Conservation (phyloP, 2,888 invertebrate species). For the Allophyes oxyacanthae region DNA sequence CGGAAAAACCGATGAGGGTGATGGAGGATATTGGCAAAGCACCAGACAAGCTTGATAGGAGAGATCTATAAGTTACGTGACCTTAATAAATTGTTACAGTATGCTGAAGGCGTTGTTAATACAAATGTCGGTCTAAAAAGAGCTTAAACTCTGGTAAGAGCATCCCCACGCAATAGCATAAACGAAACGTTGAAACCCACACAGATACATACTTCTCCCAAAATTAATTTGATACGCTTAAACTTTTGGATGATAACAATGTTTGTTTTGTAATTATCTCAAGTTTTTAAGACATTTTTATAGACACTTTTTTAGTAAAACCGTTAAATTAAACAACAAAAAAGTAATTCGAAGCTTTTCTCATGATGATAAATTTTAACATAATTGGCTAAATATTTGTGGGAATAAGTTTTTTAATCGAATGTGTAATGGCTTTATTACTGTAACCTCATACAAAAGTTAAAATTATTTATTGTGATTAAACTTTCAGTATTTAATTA, state of each 20-base stretch:
- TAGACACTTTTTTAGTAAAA: too few relatives aligned
- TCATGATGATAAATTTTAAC: constrained; percentile 25
- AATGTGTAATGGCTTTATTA: constrained; percentile 10
- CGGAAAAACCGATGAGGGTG: constrained; percentile 25
- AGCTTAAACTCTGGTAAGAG: too few relatives aligned
- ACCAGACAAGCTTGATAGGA: constrained; percentile 18
- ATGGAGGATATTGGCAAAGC: constrained; percentile 18
- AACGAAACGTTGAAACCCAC: too few relatives aligned
- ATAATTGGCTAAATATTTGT: constrained; percentile 34
- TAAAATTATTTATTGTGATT: constrained; percentile 19
- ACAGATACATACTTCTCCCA: too few relatives aligned
- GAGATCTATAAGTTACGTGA: constrained; percentile 2
- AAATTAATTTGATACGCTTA: too few relatives aligned
- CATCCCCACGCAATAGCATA: too few relatives aligned
- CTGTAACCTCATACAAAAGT: constrained; percentile 4
- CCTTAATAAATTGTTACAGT: constrained; percentile 1
- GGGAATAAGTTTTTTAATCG: constrained; percentile 25
- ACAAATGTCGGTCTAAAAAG: too few relatives aligned
- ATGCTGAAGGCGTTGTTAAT: too few relatives aligned
- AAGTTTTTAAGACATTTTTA: too few relatives aligned
- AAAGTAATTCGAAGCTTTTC: constrained; percentile 19
- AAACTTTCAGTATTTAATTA: background rate
- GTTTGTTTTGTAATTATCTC: too few relatives aligned
- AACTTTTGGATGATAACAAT: too few relatives aligned
- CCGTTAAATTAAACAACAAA: constrained; percentile 4